Evolutionary conservation across 2,888 invertebrate species (phyloP).

Genomic region (Aromia moschata): DNA sequence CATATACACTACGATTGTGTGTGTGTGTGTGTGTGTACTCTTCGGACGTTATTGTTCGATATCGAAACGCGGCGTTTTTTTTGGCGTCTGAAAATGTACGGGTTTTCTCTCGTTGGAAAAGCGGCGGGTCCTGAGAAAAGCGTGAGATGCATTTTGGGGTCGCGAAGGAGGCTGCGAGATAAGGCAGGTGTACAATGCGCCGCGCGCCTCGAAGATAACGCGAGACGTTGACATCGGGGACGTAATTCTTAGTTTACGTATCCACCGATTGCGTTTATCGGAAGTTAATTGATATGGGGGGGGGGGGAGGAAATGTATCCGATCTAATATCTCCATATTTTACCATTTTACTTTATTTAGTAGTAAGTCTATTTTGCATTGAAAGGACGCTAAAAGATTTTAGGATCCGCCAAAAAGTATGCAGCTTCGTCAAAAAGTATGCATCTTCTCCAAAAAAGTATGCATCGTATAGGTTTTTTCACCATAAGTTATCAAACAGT

Average conservation of each 20-base stretch:
- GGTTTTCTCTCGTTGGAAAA: slow-evolving; percentile 12
- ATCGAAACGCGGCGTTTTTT: slow-evolving; percentile 47
- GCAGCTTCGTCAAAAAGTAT: too few species aligned
- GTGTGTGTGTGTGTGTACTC: too few species aligned
- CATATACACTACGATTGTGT: slow-evolving; percentile 57
- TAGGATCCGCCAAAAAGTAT: too few species aligned
- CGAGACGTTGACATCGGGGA: slow-evolving; percentile 35
- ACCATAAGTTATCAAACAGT: too few species aligned
- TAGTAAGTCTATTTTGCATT: too few species aligned
- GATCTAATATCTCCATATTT: too few species aligned
- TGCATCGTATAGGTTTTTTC: too few species aligned
- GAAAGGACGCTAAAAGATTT: too few species aligned
- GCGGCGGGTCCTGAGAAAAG: not conserved
- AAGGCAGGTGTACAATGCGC: slow-evolving; percentile 34
- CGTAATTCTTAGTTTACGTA: slow-evolving; percentile 31
- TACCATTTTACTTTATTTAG: too few species aligned
- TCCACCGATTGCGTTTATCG: slow-evolving; percentile 17
- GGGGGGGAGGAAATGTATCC: too few species aligned
- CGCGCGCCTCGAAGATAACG: slow-evolving; percentile 23
- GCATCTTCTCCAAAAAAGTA: too few species aligned
- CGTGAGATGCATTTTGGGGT: not conserved
- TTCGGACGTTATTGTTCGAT: slow-evolving; percentile 44
- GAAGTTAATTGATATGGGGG: slow-evolving; percentile 14
- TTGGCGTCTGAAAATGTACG: slow-evolving; percentile 16
- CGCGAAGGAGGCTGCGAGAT: too few species aligned